Evolutionary conservation across 2,888 invertebrate genomes (phyloP).

Genomic region (Acronicta alni): DNA sequence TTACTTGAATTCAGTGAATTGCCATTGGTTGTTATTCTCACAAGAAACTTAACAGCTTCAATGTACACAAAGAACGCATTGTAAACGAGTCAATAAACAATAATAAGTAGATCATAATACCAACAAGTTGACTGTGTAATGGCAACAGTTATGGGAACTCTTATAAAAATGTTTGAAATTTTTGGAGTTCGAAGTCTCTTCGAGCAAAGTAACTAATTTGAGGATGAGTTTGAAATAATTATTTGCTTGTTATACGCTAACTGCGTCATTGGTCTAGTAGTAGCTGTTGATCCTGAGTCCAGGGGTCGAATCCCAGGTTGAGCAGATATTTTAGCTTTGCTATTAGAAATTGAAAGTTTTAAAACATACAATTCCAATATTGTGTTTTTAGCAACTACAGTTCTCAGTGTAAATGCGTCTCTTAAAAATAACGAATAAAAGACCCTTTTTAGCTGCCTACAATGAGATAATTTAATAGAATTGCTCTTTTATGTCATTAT

Average conservation of each 20-base stretch:
- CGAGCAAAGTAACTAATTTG: too few species aligned
- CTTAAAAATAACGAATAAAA: slow-evolving; percentile 29
- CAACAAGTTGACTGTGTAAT: slow-evolving; percentile 6
- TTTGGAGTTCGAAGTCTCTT: background rate
- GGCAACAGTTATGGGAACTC: background rate
- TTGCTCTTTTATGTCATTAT: slow-evolving; percentile 61
- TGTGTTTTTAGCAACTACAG: slow-evolving; percentile 11
- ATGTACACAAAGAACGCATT: background rate
- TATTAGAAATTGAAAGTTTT: too few species aligned
- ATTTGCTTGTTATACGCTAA: too few species aligned
- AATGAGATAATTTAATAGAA: slow-evolving; percentile 52
- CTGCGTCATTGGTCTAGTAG: too few species aligned
- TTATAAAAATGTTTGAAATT: background rate
- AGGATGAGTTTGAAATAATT: too few species aligned
- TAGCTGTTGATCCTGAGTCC: too few species aligned
- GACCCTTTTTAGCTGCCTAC: slow-evolving; percentile 50
- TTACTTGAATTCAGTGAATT: background rate
- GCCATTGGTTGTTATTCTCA: slow-evolving; percentile 7
- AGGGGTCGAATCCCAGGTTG: too few species aligned
- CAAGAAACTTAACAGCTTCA: background rate
- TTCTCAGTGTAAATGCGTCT: slow-evolving; percentile 28
- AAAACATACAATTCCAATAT: too few species aligned
- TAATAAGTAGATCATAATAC: slow-evolving; percentile 10
- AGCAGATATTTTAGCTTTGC: too few species aligned
- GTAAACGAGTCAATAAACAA: slow-evolving; percentile 5